phyloP scores from a whole-genome alignment of 2,888 invertebrate species.

The Himalopsyche japonica region DNA sequence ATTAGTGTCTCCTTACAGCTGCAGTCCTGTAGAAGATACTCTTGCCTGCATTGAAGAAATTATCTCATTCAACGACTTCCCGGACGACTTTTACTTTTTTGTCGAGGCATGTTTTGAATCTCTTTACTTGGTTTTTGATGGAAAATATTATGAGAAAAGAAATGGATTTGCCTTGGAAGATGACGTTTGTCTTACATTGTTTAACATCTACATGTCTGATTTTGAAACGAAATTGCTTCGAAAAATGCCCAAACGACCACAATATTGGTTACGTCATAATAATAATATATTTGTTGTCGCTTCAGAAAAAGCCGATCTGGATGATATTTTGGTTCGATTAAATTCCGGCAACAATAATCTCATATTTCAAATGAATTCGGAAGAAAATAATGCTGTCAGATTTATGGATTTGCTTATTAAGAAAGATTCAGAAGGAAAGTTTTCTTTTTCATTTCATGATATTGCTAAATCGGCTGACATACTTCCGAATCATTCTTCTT shows the following conservation, averaged over 20 bases:
- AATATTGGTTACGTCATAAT: background rate
- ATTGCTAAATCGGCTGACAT: background rate
- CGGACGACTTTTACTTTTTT: background rate
- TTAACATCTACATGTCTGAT: background rate
- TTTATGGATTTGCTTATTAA: background rate
- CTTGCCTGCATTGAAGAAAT: background rate
- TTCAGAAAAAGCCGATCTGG: background rate
- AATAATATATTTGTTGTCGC: background rate
- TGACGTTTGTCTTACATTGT: background rate
- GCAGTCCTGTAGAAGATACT: background rate
- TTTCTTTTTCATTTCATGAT: background rate
- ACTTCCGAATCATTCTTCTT: background rate
- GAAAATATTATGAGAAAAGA: background rate
- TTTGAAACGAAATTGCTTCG: background rate
- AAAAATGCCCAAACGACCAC: background rate
- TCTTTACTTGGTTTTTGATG: background rate
- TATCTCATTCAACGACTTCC: background rate
- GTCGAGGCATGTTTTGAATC: background rate
- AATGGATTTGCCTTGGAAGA: background rate
- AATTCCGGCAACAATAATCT: background rate
- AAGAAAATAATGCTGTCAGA: background rate
- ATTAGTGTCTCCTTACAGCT: background rate
- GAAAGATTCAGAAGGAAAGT: background rate
- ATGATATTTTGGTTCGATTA: background rate
- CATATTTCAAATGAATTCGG: background rate